phyloP scores from a whole-genome alignment of 2,113 vertebrate species.

The Macquaria ambigua region DNA sequence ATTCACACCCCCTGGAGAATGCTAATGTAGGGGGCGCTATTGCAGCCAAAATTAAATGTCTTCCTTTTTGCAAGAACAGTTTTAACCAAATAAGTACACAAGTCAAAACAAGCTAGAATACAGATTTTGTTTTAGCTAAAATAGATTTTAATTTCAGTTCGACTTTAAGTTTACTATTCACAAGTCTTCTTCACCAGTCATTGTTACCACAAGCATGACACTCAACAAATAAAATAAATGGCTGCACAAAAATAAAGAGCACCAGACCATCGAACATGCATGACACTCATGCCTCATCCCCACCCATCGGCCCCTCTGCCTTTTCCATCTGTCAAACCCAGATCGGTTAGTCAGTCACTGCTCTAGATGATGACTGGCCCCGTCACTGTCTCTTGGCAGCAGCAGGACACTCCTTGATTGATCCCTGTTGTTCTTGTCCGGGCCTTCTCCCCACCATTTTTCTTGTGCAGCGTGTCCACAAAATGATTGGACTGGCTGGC shows the following conservation, averaged over 20 bases:
- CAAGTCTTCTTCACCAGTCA: not conserved
- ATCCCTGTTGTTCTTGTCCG: slow-evolving; percentile 37
- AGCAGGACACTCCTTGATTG: slow-evolving; percentile 43
- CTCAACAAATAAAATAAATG: not conserved
- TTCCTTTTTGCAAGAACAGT: not conserved
- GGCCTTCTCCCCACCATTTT: slow-evolving; percentile 24
- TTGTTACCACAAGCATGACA: not conserved
- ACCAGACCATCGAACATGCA: not conserved
- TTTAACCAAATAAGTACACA: not conserved
- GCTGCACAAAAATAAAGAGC: not conserved
- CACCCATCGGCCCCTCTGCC: not conserved
- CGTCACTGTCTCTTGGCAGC: slow-evolving; percentile 33
- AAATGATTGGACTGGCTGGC: slow-evolving; percentile 22
- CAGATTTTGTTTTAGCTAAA: no score
- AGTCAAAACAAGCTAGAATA: not conserved
- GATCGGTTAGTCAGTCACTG: slow-evolving; percentile 23
- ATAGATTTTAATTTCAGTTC: not conserved
- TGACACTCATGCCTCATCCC: not conserved
- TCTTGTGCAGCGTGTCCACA: slow-evolving; percentile 30
- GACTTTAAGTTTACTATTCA: not conserved
- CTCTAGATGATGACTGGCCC: slow-evolving; percentile 32
- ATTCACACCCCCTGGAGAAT: not conserved
- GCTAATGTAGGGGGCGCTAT: not conserved
- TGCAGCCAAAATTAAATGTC: not conserved
- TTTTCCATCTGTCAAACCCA: slow-evolving; percentile 30